These are phyloP conservation scores for Pseudanteris insignis DNA, from an alignment of 2,888 invertebrate genomes.

Conservation along the genomic window DNA sequence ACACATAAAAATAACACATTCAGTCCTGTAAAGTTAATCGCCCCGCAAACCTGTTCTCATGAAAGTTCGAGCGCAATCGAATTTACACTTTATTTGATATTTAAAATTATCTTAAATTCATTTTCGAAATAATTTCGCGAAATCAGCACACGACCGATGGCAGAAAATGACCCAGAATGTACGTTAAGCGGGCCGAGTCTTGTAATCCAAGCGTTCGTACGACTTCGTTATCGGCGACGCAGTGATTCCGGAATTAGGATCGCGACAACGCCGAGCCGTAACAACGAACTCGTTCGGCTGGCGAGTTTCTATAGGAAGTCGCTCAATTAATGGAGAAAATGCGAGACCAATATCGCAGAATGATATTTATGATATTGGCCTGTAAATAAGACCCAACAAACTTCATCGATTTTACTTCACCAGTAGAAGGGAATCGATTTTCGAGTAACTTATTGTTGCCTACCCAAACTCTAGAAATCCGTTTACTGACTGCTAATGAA, in stretches of 20 bases:
- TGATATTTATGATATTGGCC: no score
- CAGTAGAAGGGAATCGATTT: no score
- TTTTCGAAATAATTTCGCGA: conserved; percentile 35
- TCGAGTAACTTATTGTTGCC: no score
- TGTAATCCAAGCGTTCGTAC: conserved; percentile 48
- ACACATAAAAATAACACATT: neutral
- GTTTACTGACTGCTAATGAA: no score
- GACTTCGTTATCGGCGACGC: conserved; percentile 49
- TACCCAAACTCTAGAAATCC: no score
- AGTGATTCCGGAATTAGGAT: conserved; percentile 52
- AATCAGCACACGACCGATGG: conserved; percentile 32
- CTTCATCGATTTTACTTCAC: no score
- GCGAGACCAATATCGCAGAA: no score
- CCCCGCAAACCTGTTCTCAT: conserved; percentile 11
- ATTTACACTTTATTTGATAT: conserved; percentile 7
- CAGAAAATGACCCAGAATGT: conserved; percentile 52
- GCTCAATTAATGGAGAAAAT: neutral
- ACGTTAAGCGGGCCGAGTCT: conserved; percentile 37
- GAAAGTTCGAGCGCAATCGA: conserved; percentile 8
- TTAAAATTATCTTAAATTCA: conserved; percentile 25
- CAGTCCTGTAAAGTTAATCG: conserved; percentile 7
- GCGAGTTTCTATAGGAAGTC: conserved; percentile 14
- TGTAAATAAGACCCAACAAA: no score
- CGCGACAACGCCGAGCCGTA: conserved; percentile 26
- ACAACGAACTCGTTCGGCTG: conserved; percentile 26